A percentile compares a stretch with the other conserved stretches of the same genome.
These are phyloP conservation scores for Pelobates fuscus DNA, from an alignment of 2,113 vertebrate genomes.

Conservation along the genomic window DNA sequence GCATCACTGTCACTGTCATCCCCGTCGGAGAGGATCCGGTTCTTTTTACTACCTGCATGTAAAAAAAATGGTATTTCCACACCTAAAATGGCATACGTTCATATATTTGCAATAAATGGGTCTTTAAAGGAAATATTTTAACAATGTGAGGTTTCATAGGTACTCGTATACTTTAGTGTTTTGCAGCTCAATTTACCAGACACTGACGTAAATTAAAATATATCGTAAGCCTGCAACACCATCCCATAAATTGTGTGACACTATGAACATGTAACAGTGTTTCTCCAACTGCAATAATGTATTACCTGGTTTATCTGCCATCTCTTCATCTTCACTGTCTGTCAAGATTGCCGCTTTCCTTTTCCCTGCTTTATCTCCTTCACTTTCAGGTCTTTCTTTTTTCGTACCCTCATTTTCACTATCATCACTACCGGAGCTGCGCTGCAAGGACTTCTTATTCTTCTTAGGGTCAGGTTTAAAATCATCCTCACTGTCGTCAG, in stretches of 20 bases:
- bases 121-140: conserved; percentile 19
- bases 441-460: conserved; percentile 63
- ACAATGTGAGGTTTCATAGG: too few species aligned
- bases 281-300: too few species aligned
- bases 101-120: too few species aligned
- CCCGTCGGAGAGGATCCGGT: conserved; percentile 81
- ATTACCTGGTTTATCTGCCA: conserved; percentile 64
- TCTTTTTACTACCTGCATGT: conserved; percentile 78
- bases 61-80: neutral
- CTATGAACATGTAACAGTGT: too few species aligned
- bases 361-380: conserved; percentile 78
- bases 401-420: conserved; percentile 62
- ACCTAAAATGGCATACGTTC: too few species aligned
- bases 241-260: too few species aligned
- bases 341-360: conserved; percentile 89
- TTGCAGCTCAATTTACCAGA: too few species aligned
- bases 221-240: too few species aligned
- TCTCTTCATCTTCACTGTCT: conserved; percentile 91
- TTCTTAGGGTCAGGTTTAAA: conserved; percentile 59
- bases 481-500: conserved; percentile 70
- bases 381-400: conserved; percentile 76
- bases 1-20: conserved; percentile 87
- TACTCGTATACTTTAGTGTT: too few species aligned
- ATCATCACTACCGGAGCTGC: conserved; percentile 51
- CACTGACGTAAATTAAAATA: too few species aligned